Percentiles rank a stretch among this genome's conserved stretches.
phyloP scores from a whole-genome alignment of 2,888 invertebrate genomes.

The Orthosia incerta region DNA sequence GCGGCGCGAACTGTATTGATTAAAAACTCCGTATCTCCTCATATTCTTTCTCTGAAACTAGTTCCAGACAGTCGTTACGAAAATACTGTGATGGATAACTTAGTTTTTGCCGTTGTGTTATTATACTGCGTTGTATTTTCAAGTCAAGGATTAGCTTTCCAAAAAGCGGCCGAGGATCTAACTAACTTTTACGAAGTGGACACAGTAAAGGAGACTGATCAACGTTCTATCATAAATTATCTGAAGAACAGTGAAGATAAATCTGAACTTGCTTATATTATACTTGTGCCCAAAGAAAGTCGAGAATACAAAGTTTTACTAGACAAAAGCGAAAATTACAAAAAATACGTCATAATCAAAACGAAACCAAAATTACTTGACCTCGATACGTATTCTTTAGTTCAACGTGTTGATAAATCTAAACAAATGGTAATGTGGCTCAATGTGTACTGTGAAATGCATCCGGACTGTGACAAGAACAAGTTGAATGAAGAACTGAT shows the following conservation, averaged over 20 bases:
- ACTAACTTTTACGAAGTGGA: slow-evolving; percentile 67
- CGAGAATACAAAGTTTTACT: slow-evolving; percentile 49
- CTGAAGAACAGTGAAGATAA: slow-evolving; percentile 58
- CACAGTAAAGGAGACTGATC: slow-evolving; percentile 54
- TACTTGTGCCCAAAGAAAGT: slow-evolving; percentile 59
- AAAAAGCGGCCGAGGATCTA: slow-evolving; percentile 47
- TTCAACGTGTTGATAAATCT: slow-evolving; percentile 68
- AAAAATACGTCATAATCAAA: slow-evolving; percentile 70
- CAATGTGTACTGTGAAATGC: slow-evolving; percentile 75
- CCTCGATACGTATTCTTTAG: slow-evolving; percentile 64
- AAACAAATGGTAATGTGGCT: slow-evolving; percentile 76
- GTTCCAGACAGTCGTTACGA: slow-evolving; percentile 52
- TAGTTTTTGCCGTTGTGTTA: slow-evolving; percentile 36
- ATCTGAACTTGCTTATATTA: slow-evolving; percentile 60
- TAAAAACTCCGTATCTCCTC: slow-evolving; percentile 59
- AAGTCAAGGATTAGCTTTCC: slow-evolving; percentile 58
- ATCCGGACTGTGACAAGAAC: slow-evolving; percentile 73
- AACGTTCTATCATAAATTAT: slow-evolving; percentile 60
- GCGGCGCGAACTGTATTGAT: slow-evolving; percentile 60
- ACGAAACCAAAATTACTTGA: slow-evolving; percentile 68
- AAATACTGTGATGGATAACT: slow-evolving; percentile 53
- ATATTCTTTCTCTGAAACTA: slow-evolving; percentile 53
- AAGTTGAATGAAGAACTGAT: slow-evolving; percentile 72
- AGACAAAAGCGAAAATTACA: slow-evolving; percentile 52
- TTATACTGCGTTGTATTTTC: slow-evolving; percentile 46